A percentile compares a stretch with the other conserved stretches of the same genome.
Evolutionary conservation across 2,797 vertebrate genomes (phyloP).

Genomic region (Malurus leucopterus): DNA sequence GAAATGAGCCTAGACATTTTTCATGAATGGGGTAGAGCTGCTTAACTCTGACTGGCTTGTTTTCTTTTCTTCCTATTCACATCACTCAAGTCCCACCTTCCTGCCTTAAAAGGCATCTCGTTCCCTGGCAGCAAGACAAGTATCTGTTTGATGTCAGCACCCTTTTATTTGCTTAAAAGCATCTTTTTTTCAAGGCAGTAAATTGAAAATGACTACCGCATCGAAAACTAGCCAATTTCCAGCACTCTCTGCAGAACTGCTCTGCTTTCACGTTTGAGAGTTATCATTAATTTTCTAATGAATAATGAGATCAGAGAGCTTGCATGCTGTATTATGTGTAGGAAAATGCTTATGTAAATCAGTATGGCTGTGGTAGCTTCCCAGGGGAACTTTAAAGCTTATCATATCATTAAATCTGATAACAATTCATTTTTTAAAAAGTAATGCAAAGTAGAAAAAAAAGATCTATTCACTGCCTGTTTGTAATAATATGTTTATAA

Average conservation of each 20-base stretch:
- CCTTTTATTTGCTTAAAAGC: slow-evolving; percentile 71
- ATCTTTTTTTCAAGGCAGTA: slow-evolving; percentile 63
- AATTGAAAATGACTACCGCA: slow-evolving; percentile 66
- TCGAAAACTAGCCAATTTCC: slow-evolving; percentile 61
- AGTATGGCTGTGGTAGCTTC: slow-evolving; percentile 26
- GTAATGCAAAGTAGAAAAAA: not conserved
- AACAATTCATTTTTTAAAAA: slow-evolving; percentile 44
- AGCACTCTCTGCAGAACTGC: slow-evolving; percentile 50
- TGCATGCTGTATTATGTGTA: slow-evolving; percentile 53
- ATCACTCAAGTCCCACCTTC: slow-evolving; percentile 76
- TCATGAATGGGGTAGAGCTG: slow-evolving; percentile 77
- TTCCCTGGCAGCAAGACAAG: slow-evolving; percentile 68
- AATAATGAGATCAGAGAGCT: slow-evolving; percentile 68
- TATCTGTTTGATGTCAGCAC: slow-evolving; percentile 73
- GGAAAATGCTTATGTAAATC: slow-evolving; percentile 42
- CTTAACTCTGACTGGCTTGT: slow-evolving; percentile 72
- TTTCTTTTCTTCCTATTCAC: slow-evolving; percentile 77
- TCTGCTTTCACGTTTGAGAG: slow-evolving; percentile 61
- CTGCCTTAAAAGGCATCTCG: slow-evolving; percentile 67
- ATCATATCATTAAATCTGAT: slow-evolving; percentile 61
- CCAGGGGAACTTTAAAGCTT: slow-evolving; percentile 40
- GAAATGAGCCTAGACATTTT: slow-evolving; percentile 76
- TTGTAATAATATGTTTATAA: slow-evolving; percentile 52
- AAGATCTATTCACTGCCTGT: slow-evolving; percentile 24
- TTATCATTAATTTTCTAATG: slow-evolving; percentile 70